Conservation (phyloP, 2,113 vertebrate species). For the Oryzias melastigma region DNA sequence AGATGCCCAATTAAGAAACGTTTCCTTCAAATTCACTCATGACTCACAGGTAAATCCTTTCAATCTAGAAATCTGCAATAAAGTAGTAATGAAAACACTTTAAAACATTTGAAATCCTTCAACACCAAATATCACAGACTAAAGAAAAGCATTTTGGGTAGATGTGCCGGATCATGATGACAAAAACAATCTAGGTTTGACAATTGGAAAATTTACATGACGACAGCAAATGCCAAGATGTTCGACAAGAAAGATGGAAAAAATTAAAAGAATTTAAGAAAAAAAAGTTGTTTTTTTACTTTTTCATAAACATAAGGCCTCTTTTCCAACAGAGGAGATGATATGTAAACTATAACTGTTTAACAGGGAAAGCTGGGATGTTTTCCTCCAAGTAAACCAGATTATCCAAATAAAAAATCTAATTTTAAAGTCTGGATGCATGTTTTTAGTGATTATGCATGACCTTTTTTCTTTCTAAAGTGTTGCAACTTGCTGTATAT, state of each 20-base stretch:
- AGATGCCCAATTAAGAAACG: slow-evolving; percentile 16
- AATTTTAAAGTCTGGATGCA: neutral
- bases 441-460: neutral
- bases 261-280: slow-evolving; percentile 15
- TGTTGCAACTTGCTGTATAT: neutral
- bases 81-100: too few relatives aligned
- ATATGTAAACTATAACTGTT: slow-evolving; percentile 39
- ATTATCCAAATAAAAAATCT: too few relatives aligned
- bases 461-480: neutral
- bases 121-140: slow-evolving; percentile 13
- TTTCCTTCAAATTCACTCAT: slow-evolving; percentile 1
- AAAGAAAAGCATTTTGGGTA: slow-evolving; percentile 16
- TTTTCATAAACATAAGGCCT: slow-evolving; percentile 66
- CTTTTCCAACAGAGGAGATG: slow-evolving; percentile 29
- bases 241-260: slow-evolving; percentile 4
- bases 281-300: neutral
- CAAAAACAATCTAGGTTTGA: slow-evolving; percentile 22
- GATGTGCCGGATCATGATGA: slow-evolving; percentile 1
- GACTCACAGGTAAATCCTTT: neutral
- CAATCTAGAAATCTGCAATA: too few relatives aligned
- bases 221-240: neutral
- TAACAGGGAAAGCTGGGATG: slow-evolving; percentile 4
- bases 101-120: neutral
- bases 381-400: neutral
- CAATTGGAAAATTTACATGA: slow-evolving; percentile 30